Percentiles rank a stretch among this genome's conserved stretches.
These are phyloP conservation scores for Vanacampus margaritifer DNA, from an alignment of 2,113 vertebrate species.

Conservation along the genomic window DNA sequence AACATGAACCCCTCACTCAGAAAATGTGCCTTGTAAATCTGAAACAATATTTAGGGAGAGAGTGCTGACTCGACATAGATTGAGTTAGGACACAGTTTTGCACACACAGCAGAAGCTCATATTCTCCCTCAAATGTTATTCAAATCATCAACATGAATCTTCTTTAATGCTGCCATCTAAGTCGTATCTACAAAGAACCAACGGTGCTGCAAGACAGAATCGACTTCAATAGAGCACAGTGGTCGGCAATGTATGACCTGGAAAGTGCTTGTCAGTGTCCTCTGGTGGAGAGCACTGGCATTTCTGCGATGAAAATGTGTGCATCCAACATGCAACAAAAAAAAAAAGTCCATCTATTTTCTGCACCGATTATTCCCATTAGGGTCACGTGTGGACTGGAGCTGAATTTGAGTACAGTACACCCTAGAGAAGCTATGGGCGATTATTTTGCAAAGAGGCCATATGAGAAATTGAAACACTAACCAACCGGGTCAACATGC, in stretches of 20 bases:
- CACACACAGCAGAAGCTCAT: slow-evolving; percentile 14
- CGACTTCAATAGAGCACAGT: neutral
- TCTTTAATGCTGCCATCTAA: neutral
- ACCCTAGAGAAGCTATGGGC: too few species aligned
- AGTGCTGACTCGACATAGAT: slow-evolving; percentile 56
- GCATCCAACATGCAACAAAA: neutral
- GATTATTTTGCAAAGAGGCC: too few species aligned
- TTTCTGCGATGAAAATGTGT: neutral
- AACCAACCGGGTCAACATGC: too few species aligned
- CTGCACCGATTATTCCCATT: neutral
- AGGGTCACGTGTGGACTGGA: neutral
- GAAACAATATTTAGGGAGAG: slow-evolving; percentile 66
- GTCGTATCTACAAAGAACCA: neutral
- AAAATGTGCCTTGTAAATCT: slow-evolving; percentile 65
- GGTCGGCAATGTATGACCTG: neutral
- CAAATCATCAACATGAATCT: neutral
- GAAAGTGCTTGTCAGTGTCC: slow-evolving; percentile 1
- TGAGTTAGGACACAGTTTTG: slow-evolving; percentile 46
- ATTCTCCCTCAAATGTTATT: neutral
- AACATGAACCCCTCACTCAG: slow-evolving; percentile 61
- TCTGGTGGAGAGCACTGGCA: slow-evolving; percentile 1
- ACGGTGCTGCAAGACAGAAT: neutral
- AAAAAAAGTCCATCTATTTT: neutral
- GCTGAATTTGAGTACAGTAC: neutral
- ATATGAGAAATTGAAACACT: too few species aligned